Evolutionary conservation across 2,888 invertebrate species (phyloP).

Genomic region (Iselma pallidipennis): DNA sequence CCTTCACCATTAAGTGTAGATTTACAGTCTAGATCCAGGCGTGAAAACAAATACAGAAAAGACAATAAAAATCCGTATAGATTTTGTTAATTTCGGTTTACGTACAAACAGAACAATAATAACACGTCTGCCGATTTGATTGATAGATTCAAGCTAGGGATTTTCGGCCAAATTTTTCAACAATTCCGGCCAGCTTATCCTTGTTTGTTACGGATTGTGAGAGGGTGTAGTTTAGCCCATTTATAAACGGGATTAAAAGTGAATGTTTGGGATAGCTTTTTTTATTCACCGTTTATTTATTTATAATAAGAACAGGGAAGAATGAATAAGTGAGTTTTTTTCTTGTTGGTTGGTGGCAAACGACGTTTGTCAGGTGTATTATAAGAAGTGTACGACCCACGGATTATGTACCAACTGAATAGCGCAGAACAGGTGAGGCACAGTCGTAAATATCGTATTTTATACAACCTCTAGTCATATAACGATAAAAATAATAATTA

Average conservation of each 20-base stretch:
- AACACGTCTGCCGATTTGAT: background rate
- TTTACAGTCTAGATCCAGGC: background rate
- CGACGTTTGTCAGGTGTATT: constrained; percentile 39
- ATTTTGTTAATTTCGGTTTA: background rate
- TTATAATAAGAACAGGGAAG: constrained; percentile 26
- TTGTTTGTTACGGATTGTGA: too few relatives aligned
- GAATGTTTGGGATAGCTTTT: constrained; percentile 33
- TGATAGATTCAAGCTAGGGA: background rate
- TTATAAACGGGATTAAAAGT: constrained; percentile 34
- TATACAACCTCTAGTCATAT: constrained; percentile 39
- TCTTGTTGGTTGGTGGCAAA: constrained; percentile 38
- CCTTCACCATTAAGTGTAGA: background rate
- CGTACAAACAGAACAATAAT: too few relatives aligned
- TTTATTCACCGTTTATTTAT: constrained; percentile 42
- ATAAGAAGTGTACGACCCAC: constrained; percentile 29
- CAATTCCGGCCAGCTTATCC: too few relatives aligned
- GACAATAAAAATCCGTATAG: background rate
- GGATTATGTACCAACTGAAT: constrained; percentile 38
- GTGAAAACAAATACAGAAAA: background rate
- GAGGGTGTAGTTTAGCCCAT: constrained; percentile 1
- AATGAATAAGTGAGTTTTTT: constrained; percentile 37
- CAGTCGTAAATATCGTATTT: constrained; percentile 44
- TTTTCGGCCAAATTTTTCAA: background rate
- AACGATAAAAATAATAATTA: constrained; percentile 47
- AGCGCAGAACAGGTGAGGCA: constrained; percentile 44